Conservation (phyloP, 2,888 invertebrate genomes). For the Cataglyphis albicans region DNA sequence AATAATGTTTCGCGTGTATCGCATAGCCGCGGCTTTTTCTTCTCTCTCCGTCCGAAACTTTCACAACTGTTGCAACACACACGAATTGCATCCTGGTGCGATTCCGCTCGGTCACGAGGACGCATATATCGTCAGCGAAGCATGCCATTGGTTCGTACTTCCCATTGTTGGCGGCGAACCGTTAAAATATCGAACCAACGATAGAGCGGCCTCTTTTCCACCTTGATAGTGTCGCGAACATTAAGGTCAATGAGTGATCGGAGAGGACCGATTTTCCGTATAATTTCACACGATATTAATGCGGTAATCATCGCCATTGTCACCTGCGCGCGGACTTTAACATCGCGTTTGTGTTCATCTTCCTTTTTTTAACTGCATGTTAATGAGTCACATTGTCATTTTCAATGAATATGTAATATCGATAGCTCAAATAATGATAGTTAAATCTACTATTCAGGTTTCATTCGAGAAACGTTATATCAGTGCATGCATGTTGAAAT, state of each 20-base stretch:
- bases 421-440: background rate
- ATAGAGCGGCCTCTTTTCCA: conserved; percentile 62
- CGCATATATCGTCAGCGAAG: conserved; percentile 43
- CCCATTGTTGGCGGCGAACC: conserved; percentile 53
- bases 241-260: conserved; percentile 65
- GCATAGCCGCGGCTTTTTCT: conserved; percentile 23
- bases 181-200: conserved; percentile 65
- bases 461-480: background rate
- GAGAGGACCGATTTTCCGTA: conserved; percentile 38
- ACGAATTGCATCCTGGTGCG: conserved; percentile 30
- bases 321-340: background rate
- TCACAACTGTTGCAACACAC: conserved; percentile 29
- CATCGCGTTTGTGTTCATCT: background rate
- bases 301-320: background rate
- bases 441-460: conserved; percentile 3
- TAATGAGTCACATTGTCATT: conserved; percentile 29
- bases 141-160: conserved; percentile 51
- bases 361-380: background rate
- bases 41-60: conserved; percentile 45
- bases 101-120: conserved; percentile 25
- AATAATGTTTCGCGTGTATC: conserved; percentile 59
- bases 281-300: conserved; percentile 30
- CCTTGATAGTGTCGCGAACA: conserved; percentile 42
- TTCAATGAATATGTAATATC: conserved; percentile 8
- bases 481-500: background rate